Evolutionary conservation across 2,113 vertebrate species (phyloP).

Genomic region (Numida meleagris): DNA sequence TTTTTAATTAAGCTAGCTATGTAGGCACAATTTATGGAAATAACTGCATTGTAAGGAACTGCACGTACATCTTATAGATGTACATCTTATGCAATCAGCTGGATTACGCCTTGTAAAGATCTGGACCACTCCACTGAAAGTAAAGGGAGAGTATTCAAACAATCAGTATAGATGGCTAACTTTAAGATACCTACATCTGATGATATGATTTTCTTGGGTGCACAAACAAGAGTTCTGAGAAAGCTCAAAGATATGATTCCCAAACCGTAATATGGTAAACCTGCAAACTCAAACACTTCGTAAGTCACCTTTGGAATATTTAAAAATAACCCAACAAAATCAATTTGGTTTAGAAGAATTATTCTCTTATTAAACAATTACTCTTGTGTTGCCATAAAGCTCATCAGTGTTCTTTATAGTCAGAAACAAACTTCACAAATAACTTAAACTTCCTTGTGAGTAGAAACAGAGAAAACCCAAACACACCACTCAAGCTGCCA

Average conservation of each 20-base stretch:
- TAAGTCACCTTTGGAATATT: background rate
- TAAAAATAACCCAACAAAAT: background rate
- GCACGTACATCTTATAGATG: background rate
- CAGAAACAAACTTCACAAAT: background rate
- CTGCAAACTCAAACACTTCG: background rate
- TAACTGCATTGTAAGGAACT: background rate
- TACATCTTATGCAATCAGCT: background rate
- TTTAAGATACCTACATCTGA: background rate
- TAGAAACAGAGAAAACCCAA: background rate
- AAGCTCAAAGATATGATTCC: background rate
- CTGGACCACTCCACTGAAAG: background rate
- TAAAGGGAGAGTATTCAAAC: fast-evolving
- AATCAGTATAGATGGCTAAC: background rate
- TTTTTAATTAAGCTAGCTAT: background rate
- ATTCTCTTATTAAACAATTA: background rate
- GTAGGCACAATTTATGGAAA: background rate
- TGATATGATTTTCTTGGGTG: fast-evolving
- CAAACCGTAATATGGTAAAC: background rate
- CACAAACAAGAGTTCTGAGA: background rate
- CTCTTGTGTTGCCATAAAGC: background rate
- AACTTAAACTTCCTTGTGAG: background rate
- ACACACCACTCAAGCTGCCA: background rate
- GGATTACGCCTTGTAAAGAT: background rate
- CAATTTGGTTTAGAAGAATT: background rate
- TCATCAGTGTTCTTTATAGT: background rate